Evolutionary conservation across 2,888 invertebrate genomes (phyloP).

Genomic region (Amblyteles armatorius): DNA sequence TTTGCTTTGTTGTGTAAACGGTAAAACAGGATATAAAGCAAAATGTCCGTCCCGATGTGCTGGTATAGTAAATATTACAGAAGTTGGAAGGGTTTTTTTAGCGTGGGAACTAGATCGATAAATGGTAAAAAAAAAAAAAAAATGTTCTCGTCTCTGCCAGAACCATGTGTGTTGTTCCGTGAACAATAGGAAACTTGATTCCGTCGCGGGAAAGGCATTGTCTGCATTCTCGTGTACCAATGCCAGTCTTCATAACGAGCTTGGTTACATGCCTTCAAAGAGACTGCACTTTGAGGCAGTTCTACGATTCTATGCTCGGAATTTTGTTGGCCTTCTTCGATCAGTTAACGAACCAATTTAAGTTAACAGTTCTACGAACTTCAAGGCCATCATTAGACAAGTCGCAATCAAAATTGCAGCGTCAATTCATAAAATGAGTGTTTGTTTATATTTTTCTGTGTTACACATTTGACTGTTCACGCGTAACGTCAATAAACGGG

Average conservation of each 20-base stretch:
- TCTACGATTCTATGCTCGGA: background rate
- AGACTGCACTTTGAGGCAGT: background rate
- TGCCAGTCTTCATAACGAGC: background rate
- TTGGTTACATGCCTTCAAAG: background rate
- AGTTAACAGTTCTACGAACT: background rate
- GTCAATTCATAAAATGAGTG: too few relatives aligned
- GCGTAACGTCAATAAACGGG: too few relatives aligned
- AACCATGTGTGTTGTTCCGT: too few relatives aligned
- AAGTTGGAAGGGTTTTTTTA: too few relatives aligned
- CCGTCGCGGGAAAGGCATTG: background rate
- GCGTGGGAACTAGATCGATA: too few relatives aligned
- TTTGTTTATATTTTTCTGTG: too few relatives aligned
- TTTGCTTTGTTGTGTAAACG: too few relatives aligned
- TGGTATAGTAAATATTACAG: background rate
- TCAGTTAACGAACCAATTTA: background rate
- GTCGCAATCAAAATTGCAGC: too few relatives aligned
- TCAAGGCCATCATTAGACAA: too few relatives aligned
- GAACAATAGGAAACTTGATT: background rate
- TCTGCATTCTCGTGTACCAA: background rate
- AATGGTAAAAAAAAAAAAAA: too few relatives aligned
- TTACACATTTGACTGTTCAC: too few relatives aligned
- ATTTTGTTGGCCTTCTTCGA: background rate
- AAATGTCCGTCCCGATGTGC: background rate
- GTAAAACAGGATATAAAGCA: background rate
- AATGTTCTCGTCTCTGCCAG: background rate